These are phyloP conservation scores for Eurypyga helias DNA, from an alignment of 2,113 vertebrate genomes.

Conservation along the genomic window DNA sequence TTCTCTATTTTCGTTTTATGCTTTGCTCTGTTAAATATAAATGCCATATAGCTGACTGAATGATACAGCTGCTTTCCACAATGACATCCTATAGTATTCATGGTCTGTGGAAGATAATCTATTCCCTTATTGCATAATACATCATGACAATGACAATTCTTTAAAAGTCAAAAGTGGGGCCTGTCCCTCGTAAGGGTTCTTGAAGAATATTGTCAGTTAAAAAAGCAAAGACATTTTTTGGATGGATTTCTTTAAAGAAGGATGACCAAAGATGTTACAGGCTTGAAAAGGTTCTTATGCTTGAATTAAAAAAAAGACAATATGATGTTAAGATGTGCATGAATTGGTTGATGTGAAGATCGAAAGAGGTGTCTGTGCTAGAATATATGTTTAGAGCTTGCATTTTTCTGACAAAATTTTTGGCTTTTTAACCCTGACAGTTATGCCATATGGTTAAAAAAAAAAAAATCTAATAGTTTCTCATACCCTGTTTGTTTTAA, in stretches of 20 bases:
- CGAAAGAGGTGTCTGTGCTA: neutral
- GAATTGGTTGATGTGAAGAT: neutral
- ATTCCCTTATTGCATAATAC: neutral
- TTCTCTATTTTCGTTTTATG: neutral
- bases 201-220: neutral
- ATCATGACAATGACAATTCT: neutral
- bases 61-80: neutral
- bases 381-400: neutral
- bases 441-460: neutral
- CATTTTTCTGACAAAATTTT: neutral
- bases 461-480: neutral
- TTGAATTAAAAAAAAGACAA: neutral
- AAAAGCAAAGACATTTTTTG: neutral
- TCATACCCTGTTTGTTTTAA: neutral
- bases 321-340: neutral
- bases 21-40: neutral
- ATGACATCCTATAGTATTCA: neutral
- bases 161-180: neutral
- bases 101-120: neutral
- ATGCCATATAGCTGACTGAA: neutral
- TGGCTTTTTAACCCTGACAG: neutral
- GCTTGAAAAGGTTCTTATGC: neutral
- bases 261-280: neutral
- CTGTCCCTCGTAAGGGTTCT: neutral
- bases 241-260: neutral